Evolutionary conservation across 2,888 invertebrate genomes (phyloP).

Genomic region (Stenodema calcarata): DNA sequence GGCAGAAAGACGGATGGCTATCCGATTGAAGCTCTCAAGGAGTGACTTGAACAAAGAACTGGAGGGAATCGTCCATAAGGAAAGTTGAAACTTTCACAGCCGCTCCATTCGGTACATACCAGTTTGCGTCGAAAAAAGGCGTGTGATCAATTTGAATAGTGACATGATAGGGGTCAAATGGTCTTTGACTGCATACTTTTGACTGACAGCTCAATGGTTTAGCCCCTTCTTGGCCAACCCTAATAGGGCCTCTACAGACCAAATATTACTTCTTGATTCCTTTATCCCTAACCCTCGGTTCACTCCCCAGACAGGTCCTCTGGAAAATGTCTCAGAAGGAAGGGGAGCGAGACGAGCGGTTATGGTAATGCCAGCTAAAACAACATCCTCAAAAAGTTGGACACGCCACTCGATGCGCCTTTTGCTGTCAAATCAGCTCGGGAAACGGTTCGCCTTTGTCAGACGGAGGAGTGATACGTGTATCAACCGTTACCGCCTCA

Average conservation of each 20-base stretch:
- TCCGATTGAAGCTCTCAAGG: not conserved
- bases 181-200: conserved; percentile 1
- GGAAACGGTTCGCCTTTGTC: not conserved
- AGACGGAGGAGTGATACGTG: conserved; percentile 23
- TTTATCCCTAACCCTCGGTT: conserved; percentile 41
- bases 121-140: not conserved
- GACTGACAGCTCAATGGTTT: conserved; percentile 46
- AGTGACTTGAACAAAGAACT: not conserved
- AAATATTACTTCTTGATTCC: conserved; percentile 49
- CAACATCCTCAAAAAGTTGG: conserved; percentile 36
- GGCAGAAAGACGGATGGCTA: not conserved
- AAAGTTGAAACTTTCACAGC: not conserved
- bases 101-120: not conserved
- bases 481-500: not conserved
- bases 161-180: conserved; percentile 47
- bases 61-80: not conserved
- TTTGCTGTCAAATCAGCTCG: not conserved
- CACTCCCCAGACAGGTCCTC: not conserved
- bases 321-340: not conserved
- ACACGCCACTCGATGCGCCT: conserved; percentile 11
- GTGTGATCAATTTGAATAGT: conserved; percentile 41
- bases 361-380: conserved; percentile 46
- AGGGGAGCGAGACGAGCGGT: not conserved
- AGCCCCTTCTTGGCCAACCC: conserved; percentile 3
- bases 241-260: conserved; percentile 27